Base-by-base conservation (phyloP, 2,797 vertebrate species). In the Rhinophrynus dorsalis region DNA sequence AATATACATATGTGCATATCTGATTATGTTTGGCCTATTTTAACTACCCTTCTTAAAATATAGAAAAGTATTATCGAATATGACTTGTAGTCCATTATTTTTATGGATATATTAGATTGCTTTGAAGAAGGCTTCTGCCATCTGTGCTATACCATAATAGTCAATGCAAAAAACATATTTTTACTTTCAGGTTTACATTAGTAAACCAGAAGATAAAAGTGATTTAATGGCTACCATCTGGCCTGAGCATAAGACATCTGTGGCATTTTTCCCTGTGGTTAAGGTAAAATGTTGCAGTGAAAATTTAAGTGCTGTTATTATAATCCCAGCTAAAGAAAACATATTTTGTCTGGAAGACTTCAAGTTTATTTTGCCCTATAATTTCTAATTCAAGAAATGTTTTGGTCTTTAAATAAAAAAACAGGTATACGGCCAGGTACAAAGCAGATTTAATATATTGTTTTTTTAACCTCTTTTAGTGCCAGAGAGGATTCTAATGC, bases 171-270 rank as follows among this genome's bases (percentile, higher is more conserved):
- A 67, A 82, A 79, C 86, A 79, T 85, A 90, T 85, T 89, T 89
- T 85, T 88, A 79, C 86, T 90, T 88, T 90, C 86, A 89, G 89
- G 84, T 82, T 86, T 88, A 89, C 86, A 87, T 91, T 89, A 88
- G 84, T 79, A 87, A 88, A 90, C 85, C 83, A 84, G 83, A 90
- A 89, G 88, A 91, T 90, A 90, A 91, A 91, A 90, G 86, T 89
- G 87, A 90, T 89, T 91, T 90, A 87, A 90, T 91, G 85, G 86
- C 81, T 77, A 82, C 81, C 90, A 89, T 84, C 86, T 91, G 89
- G 86, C 86, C 81, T 75, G 33, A 63, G 80, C 82, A 75, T 79
- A 88, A 83, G 79, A 72, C 85, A 85, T 89, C 85, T 90, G 88
- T 84, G 80, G 82, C 82, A 47, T 52, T 84, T 83, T 77, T 73